Percentiles rank a stretch among this genome's conserved stretches.
Conservation (phyloP, 2,888 invertebrate genomes). For the Xylota sylvarum region DNA sequence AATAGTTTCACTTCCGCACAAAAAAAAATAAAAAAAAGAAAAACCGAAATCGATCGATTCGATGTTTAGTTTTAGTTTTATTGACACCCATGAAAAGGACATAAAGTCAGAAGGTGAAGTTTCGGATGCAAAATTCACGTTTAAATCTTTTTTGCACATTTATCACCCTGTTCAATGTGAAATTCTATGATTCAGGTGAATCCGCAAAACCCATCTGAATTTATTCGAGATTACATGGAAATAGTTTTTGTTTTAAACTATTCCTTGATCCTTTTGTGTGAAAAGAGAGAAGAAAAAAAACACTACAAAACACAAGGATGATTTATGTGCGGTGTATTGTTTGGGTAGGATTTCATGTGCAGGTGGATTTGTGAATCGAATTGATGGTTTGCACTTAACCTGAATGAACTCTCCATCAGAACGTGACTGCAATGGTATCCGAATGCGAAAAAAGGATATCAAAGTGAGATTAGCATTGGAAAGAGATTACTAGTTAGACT, state of each 20-base stretch:
- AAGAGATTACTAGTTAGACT: not conserved
- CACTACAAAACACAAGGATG: not conserved
- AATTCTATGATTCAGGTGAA: not conserved
- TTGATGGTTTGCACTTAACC: not conserved
- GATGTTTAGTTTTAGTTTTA: constrained; percentile 5
- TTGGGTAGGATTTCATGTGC: not conserved
- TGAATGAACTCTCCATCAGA: not conserved
- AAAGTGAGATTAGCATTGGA: not conserved
- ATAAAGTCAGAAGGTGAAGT: not conserved
- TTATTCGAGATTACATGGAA: not conserved
- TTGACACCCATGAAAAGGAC: constrained; percentile 9
- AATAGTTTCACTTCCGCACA: constrained; percentile 27
- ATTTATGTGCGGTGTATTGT: constrained; percentile 7
- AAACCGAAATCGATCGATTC: constrained; percentile 18
- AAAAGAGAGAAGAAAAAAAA: not conserved
- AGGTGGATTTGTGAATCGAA: not conserved
- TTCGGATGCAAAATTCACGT: not conserved
- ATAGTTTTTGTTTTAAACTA: constrained; percentile 17
- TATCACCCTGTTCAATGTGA: not conserved
- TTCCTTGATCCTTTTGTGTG: not conserved
- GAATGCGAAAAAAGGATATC: not conserved
- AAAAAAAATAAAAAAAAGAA: constrained; percentile 2
- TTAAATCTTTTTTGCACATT: constrained; percentile 18
- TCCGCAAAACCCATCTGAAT: not conserved
- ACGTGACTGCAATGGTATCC: not conserved